Evolutionary conservation across 2,888 invertebrate genomes (phyloP).

Genomic region (Penaeus monodon): DNA sequence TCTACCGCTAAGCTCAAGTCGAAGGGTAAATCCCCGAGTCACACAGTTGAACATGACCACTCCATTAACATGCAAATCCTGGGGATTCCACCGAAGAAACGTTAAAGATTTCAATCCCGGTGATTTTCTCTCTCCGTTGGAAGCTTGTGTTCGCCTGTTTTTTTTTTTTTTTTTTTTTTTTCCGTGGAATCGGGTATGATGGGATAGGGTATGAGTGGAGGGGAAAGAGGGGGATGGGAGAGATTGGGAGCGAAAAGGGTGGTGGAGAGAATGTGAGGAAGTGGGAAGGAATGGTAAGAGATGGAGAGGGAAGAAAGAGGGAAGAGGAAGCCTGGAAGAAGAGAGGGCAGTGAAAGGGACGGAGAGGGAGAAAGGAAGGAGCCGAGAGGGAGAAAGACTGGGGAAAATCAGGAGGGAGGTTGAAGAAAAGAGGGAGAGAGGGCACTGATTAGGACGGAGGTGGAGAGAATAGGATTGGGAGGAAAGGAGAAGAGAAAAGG

Average conservation of each 20-base stretch:
- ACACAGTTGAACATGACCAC: slow-evolving; percentile 41
- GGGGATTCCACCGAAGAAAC: slow-evolving; percentile 42
- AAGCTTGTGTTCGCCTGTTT: too few relatives aligned
- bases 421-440: not conserved
- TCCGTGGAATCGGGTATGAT: too few relatives aligned
- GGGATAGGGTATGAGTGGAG: too few relatives aligned
- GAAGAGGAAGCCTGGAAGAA: not conserved
- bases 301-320: too few relatives aligned
- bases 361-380: not conserved
- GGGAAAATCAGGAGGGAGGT: not conserved
- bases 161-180: too few relatives aligned
- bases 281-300: too few relatives aligned
- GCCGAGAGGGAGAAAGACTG: not conserved
- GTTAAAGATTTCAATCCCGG: slow-evolving; percentile 44
- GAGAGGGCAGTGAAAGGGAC: not conserved
- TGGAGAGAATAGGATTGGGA: not conserved
- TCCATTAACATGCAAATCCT: slow-evolving; percentile 54
- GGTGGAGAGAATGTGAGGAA: too few relatives aligned
- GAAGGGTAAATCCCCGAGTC: slow-evolving; percentile 31
- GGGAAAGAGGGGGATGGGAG: too few relatives aligned
- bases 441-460: not conserved
- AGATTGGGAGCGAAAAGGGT: too few relatives aligned
- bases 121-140: too few relatives aligned
- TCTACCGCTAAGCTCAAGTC: slow-evolving; percentile 29
- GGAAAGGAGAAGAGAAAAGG: not conserved